A percentile compares a stretch with the other conserved stretches of the same genome.
phyloP scores from a whole-genome alignment of 2,888 invertebrate genomes.

The Eupithecia inturbata region DNA sequence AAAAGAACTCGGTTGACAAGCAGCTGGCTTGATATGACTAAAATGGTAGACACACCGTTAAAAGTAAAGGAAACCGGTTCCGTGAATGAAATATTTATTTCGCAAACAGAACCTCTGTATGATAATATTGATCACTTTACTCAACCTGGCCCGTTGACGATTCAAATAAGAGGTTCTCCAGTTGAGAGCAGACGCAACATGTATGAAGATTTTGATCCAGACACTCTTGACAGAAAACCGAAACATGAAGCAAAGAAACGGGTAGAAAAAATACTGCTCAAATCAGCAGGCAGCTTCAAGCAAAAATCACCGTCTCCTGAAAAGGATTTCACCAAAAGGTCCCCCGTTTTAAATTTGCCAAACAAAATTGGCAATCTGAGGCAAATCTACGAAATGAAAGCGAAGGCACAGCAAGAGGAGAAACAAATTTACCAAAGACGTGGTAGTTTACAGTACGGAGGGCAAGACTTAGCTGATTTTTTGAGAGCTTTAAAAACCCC shows the following conservation, averaged over 20 bases:
- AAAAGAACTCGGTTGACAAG: constrained; percentile 66
- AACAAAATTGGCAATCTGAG: constrained; percentile 88
- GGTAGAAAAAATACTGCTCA: constrained; percentile 83
- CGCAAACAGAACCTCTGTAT: constrained; percentile 82
- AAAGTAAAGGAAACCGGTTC: constrained; percentile 71
- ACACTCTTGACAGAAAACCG: constrained; percentile 92
- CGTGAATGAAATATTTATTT: constrained; percentile 88
- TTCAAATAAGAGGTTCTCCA: constrained; percentile 90
- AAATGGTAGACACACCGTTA: constrained; percentile 54
- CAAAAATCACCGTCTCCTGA: constrained; percentile 72
- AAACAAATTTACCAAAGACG: constrained; percentile 67
- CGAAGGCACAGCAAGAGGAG: constrained; percentile 72
- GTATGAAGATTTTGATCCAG: constrained; percentile 92
- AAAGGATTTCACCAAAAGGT: constrained; percentile 56
- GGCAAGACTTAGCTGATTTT: constrained; percentile 65
- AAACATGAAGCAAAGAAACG: constrained; percentile 69
- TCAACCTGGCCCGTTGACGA: constrained; percentile 91
- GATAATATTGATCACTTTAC: constrained; percentile 63
- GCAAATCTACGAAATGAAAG: constrained; percentile 91
- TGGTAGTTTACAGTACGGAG: constrained; percentile 67
- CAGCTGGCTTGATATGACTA: constrained; percentile 75
- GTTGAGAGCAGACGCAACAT: constrained; percentile 87
- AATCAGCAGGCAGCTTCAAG: constrained; percentile 90
- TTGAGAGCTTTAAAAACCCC: constrained; percentile 64
- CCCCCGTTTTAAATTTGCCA: constrained; percentile 73